phyloP scores from a whole-genome alignment of 2,797 vertebrate species.

The Melanotaenia maccullochi region DNA sequence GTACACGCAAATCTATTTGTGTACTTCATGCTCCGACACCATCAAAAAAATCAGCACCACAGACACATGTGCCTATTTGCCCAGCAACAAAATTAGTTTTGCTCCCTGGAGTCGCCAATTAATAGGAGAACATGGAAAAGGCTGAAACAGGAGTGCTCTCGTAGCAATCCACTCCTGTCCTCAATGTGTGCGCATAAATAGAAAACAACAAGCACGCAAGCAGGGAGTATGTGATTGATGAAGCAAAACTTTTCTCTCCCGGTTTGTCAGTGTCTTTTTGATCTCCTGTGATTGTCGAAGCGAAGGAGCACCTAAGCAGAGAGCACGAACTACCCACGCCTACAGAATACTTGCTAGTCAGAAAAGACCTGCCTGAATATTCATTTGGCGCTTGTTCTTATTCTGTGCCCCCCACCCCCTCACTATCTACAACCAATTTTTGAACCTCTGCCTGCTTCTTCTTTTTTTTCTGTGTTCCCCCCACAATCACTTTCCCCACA shows the following conservation, averaged over 20 bases:
- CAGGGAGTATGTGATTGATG: conserved; percentile 63
- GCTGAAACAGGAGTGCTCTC: conserved; percentile 40
- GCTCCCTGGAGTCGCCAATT: conserved; percentile 62
- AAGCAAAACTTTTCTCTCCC: conserved; percentile 56
- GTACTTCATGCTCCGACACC: not conserved
- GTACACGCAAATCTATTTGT: conserved; percentile 1
- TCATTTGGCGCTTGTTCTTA: conserved; percentile 47
- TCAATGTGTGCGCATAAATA: conserved; percentile 45
- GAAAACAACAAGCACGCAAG: conserved; percentile 46
- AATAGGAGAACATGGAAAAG: conserved; percentile 56
- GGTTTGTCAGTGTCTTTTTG: conserved; percentile 66
- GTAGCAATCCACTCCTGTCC: conserved; percentile 45
- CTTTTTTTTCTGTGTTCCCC: conserved; percentile 9
- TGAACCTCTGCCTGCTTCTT: conserved; percentile 13
- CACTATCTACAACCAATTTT: conserved; percentile 35
- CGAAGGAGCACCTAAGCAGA: conserved; percentile 48
- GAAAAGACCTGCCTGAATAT: conserved; percentile 60
- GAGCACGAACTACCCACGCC: conserved; percentile 48
- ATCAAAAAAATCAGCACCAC: conserved; percentile 9
- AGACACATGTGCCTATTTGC: conserved; percentile 31
- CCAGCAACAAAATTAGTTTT: conserved; percentile 59
- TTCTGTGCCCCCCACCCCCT: conserved; percentile 14
- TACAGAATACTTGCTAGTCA: conserved; percentile 60
- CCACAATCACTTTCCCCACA: conserved; percentile 13
- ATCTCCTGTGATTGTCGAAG: conserved; percentile 60